Evolutionary conservation across 2,797 vertebrate species (phyloP), one percentile per base, ranked within the genome.

Genomic region (Epinephelus malabaricus): DNA sequence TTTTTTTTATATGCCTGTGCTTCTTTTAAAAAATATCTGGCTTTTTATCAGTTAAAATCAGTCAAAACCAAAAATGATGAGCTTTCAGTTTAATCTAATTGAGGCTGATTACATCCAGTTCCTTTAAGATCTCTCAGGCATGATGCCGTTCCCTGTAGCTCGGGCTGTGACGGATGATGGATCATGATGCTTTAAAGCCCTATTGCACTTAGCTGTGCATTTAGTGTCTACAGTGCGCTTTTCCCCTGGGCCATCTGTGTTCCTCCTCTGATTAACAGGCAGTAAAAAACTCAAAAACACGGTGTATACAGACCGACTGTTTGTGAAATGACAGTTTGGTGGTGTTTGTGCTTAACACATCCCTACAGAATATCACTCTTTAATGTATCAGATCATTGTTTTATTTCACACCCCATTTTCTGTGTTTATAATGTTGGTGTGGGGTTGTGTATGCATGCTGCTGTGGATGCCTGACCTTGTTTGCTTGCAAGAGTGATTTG

Each of bases 181-280:
- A 89, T 90, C 70, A 12, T 51, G 81, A 79, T 82, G 78, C 86
- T 84, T 76, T 89, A 84, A 91, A 92, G 82, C 78, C 71, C 58
- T 76, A 73, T 70, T 89, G 89, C 89, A 86, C 89, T 92, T 87
- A 88, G 86, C 84, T 83, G 83, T 83, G 85, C 85, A 86, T 92
- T 90, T 85, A 93, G 82, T 73, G 76, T 90, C 90, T 86, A 66
- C 82, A 71, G 88, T 43, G 70, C 23, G 43, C 79, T 81, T 76
- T 71, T 90, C 83, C 87, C 89, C 50, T 43, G 72, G 84, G 88
- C 88, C 85, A 80, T 83, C 84, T 86, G 83, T 90, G 85, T 87
- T 88, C 81, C 62, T 88, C 80, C 64, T 87, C 89, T 90, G 90
- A 93, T 92, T 90, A 92, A 90, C 84, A 86, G 78, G 79, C 90